These are phyloP conservation scores for Ramphastos sulfuratus DNA, from an alignment of 2,113 vertebrate genomes.

Conservation along the genomic window DNA sequence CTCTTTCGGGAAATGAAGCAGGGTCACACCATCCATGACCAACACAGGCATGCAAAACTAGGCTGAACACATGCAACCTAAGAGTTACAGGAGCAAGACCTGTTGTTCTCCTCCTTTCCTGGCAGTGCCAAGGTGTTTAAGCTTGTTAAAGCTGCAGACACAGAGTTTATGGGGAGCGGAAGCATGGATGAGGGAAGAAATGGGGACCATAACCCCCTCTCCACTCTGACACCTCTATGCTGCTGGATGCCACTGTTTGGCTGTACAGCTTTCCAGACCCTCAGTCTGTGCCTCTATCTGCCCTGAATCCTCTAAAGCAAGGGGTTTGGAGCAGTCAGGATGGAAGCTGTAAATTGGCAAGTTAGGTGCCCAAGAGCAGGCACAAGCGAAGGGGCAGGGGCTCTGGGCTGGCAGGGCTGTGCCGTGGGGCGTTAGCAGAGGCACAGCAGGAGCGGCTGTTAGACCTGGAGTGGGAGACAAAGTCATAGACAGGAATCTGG, in stretches of 20 bases:
- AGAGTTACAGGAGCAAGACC: background rate
- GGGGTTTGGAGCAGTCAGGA: background rate
- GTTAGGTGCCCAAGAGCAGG: background rate
- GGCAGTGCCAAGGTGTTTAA: background rate
- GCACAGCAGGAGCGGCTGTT: background rate
- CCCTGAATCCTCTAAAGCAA: background rate
- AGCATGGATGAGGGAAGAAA: background rate
- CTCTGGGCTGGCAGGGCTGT: background rate
- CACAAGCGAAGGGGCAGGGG: fast-evolving
- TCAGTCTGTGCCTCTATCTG: background rate
- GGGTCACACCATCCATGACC: background rate
- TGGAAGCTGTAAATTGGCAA: background rate
- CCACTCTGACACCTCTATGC: background rate
- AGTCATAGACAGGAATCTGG: conserved; percentile 97
- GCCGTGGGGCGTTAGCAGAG: background rate
- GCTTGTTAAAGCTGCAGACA: background rate
- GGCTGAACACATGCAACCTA: background rate
- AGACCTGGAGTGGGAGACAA: conserved; percentile 95
- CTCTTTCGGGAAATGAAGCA: background rate
- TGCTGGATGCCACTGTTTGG: background rate
- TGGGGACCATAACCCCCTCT: background rate
- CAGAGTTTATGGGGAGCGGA: background rate
- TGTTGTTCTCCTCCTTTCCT: background rate
- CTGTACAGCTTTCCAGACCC: background rate
- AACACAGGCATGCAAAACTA: background rate